These are phyloP conservation scores for Eulemur albifrons DNA, from an alignment of 2,797 vertebrate genomes.

Conservation along the genomic window DNA sequence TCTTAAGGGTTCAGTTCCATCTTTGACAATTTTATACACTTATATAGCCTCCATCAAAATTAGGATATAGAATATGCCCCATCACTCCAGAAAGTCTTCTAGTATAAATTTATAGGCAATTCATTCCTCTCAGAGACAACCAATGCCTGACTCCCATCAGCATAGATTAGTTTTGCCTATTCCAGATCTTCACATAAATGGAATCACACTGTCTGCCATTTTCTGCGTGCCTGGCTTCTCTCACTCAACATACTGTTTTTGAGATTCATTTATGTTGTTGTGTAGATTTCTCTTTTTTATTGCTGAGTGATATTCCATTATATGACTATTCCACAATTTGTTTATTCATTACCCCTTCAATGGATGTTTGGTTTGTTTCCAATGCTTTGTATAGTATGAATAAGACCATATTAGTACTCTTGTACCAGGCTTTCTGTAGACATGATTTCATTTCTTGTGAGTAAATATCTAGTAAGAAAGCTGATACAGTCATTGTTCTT, in stretches of 20 bases:
- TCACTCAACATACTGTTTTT: conserved; percentile 1
- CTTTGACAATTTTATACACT: not conserved
- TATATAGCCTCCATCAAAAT: not conserved
- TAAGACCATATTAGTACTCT: not conserved
- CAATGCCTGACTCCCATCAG: not conserved
- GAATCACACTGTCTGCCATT: not conserved
- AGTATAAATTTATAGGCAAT: not conserved
- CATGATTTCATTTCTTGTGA: not conserved
- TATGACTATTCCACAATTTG: not conserved
- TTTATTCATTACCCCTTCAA: not conserved
- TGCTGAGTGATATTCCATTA: not conserved
- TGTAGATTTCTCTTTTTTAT: conserved; percentile 12
- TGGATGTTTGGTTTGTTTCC: not conserved
- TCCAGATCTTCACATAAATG: not conserved
- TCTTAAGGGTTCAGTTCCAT: not conserved
- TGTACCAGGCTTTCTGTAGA: not conserved
- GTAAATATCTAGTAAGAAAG: not conserved
- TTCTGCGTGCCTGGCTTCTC: not conserved
- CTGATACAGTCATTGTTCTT: not conserved
- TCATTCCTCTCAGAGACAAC: not conserved
- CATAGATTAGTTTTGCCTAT: not conserved
- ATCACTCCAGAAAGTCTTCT: not conserved
- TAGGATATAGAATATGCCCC: not conserved
- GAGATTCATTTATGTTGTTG: not conserved
- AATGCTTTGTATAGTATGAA: not conserved